Evolutionary conservation across 2,888 invertebrate species (phyloP), one percentile per base, ranked within the genome.

Genomic region (Ypsolopha sequella): DNA sequence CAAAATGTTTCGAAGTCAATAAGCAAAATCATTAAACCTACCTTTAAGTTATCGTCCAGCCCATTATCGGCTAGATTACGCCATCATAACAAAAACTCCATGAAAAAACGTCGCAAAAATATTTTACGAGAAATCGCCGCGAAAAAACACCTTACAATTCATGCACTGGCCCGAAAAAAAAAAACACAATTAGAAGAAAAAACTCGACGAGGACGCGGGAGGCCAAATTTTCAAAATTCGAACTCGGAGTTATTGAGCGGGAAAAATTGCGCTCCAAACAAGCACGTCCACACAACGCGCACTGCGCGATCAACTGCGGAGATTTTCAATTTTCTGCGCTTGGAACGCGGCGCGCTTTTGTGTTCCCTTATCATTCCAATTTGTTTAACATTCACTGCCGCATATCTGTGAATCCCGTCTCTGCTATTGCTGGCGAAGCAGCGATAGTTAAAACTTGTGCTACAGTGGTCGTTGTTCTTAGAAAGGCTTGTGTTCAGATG

Each of bases 221-320:
- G 36, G 36, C 13, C 36, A 36, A 11, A 33, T 45, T 62, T 60
- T 53, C 55, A 24, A 55, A 53, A 57, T 63, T 65, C 60, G 58
- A 60, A 60, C 48, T 43, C 46, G 52, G 48, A 41, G 64, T 73
- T 76, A 73, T 66, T 64, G 68, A 76, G 75, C 67, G 67, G 70
- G 74, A 74, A 38, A 24, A 34, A 48, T 24, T 71, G 64, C 59
- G 61, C 60, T 51, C 57, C 60, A 62, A 52, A 53, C 53, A 50
- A 38, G 61, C 45, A 59, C 80, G 76, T 71, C 64, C 51, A 33
- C 50, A 55, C 51, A 53, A 47, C 53, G 60, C 73, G 70, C 76
- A 58, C 61, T 65, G 61, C 60, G 74, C 80, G 76, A 66, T 61
- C 62, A 62, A 84, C 84, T 84, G 69, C 59, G 58, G 36, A 9